A percentile compares a stretch with the other conserved stretches of the same genome.
These are phyloP conservation scores for Eupeodes corollae DNA, from an alignment of 1,140 invertebrate species.

Conservation along the genomic window DNA sequence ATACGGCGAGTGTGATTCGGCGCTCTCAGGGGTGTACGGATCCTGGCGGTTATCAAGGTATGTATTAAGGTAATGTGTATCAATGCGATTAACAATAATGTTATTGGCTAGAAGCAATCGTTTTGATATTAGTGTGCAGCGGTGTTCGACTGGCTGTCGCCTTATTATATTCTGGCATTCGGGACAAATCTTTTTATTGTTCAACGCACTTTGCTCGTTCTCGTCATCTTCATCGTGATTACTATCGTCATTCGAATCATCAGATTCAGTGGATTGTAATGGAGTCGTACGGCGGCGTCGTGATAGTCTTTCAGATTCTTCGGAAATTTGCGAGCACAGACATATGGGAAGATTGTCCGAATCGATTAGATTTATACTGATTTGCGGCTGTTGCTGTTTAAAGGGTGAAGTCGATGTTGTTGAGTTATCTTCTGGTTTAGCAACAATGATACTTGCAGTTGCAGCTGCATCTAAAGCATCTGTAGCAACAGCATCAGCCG, in stretches of 20 bases:
- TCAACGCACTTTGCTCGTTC: neutral
- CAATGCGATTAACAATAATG: conserved; percentile 44
- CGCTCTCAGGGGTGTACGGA: conserved; percentile 66
- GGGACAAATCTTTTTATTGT: conserved; percentile 15
- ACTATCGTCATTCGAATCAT: too few species aligned
- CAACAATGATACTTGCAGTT: neutral
- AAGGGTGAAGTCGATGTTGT: neutral
- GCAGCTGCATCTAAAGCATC: conserved; percentile 3
- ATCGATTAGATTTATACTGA: conserved; percentile 42
- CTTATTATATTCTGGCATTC: conserved; percentile 23
- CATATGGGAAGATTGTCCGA: conserved; percentile 37
- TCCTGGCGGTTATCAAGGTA: conserved; percentile 40
- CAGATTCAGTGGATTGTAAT: too few species aligned
- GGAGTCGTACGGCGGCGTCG: too few species aligned
- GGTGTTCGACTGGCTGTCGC: conserved; percentile 14
- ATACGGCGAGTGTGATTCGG: conserved; percentile 59
- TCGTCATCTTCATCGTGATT: neutral
- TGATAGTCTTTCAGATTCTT: too few species aligned
- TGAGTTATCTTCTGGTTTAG: conserved; percentile 3
- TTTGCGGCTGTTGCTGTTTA: conserved; percentile 35
- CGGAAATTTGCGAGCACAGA: conserved; percentile 15
- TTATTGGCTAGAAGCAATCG: conserved; percentile 25
- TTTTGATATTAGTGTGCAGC: conserved; percentile 23
- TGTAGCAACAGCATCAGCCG: too few species aligned
- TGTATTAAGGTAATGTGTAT: conserved; percentile 39